Evolutionary conservation across 2,888 invertebrate genomes (phyloP), one percentile per base, ranked within the genome.

Genomic region (Drosophila mimica): DNA sequence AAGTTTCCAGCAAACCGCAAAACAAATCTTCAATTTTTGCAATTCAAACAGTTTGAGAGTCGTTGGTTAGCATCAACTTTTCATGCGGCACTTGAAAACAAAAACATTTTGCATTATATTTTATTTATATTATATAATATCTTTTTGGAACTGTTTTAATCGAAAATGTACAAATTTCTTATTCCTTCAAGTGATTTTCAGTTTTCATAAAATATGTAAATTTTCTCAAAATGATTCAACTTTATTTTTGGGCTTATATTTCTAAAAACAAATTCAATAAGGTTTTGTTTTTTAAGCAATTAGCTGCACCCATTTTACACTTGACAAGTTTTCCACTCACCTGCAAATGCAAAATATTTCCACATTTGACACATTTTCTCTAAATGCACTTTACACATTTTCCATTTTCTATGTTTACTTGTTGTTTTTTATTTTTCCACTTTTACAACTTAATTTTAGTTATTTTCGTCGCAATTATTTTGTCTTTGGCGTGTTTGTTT

Each of bases 381-480:
- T 63, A 70, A 74, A 57, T 74, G 74, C 87, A 81, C 68, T 73
- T 76, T 74, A 71, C 60, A 70, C 62, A 61, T 61, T 72, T 79
- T 52, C 49, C 51, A 49, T 33, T 57, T 57, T 40, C 15, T 40
- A 8, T 17, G 28, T 31, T 43, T 56, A 30, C 30, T 56, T 56
- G 1, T 25, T 46, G 25, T 5, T 17, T 36, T 38, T 60, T 49
- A 46, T 36, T 13, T 57, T 65, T 65, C 53, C 68, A 68, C 79
- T 83, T 76, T 81, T 77, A 77, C 85, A 82, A 78, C 68, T 71
- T 81, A 86, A 81, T 86, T 80, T 77, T 67, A 70, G 75, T 78
- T 70, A 62, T 78, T 83, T 78, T 70, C 70, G 70, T 65, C 78
- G 67, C 84, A 73, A 82, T 87, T 87, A 70, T 81, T 73, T 83